A percentile compares a stretch with the other conserved stretches of the same genome.
Conservation (phyloP, 2,113 vertebrate species). For the Potamarius usumacintae region DNA sequence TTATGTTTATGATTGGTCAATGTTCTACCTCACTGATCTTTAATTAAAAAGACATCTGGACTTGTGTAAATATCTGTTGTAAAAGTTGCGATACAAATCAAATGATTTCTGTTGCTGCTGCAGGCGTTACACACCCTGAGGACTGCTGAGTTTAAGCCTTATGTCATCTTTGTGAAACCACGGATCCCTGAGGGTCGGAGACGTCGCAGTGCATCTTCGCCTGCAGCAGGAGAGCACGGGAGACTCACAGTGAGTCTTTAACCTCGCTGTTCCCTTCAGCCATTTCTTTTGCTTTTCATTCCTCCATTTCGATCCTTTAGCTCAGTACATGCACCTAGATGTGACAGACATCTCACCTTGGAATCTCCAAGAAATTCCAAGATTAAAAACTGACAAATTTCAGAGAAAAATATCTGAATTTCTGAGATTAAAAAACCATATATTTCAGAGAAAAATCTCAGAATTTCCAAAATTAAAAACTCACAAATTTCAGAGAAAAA, state of each 20-base stretch:
- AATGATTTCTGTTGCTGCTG: background rate
- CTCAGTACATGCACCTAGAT: background rate
- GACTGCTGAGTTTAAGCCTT: constrained; percentile 92
- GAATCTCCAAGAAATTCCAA: too few species aligned
- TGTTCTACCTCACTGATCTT: background rate
- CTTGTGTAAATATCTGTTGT: background rate
- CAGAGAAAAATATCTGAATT: too few species aligned
- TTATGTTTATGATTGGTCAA: too few species aligned
- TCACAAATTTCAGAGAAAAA: too few species aligned
- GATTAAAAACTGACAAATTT: too few species aligned
- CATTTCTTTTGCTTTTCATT: background rate
- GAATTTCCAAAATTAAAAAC: too few species aligned
- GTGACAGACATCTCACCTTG: background rate
- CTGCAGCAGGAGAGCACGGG: constrained; percentile 79
- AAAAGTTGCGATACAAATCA: background rate
- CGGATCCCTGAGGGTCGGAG: constrained; percentile 79
- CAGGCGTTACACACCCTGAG: constrained; percentile 88
- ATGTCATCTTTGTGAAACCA: constrained; percentile 89
- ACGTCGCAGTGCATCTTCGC: constrained; percentile 71
- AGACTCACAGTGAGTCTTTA: constrained; percentile 67
- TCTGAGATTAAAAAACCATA: too few species aligned
- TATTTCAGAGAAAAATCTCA: too few species aligned
- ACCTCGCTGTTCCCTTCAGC: background rate
- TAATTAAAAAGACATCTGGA: background rate
- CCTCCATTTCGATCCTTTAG: background rate